These are phyloP conservation scores for Amorpha juglandis DNA, from an alignment of 2,888 invertebrate genomes.

Conservation along the genomic window DNA sequence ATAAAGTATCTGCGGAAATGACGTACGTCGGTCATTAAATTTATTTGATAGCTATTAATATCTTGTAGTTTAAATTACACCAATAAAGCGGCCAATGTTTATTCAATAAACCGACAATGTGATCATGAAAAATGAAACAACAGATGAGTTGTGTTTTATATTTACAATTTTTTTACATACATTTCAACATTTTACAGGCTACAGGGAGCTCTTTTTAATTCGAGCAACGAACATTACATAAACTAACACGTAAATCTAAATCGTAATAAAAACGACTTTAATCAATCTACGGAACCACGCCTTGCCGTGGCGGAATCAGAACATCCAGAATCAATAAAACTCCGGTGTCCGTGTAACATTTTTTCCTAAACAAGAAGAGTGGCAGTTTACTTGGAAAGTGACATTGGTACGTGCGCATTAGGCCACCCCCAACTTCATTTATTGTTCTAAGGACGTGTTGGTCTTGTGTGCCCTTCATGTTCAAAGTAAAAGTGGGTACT, in stretches of 20 bases:
- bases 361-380: conserved; percentile 63
- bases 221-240: conserved; percentile 84
- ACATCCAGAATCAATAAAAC: conserved; percentile 82
- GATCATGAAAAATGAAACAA: conserved; percentile 71
- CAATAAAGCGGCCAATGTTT: conserved; percentile 41
- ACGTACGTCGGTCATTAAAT: conserved; percentile 34
- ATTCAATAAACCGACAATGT: conserved; percentile 50
- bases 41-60: conserved; percentile 36
- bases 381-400: conserved; percentile 71
- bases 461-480: conserved; percentile 65
- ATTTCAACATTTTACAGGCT: conserved; percentile 84
- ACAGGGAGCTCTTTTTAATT: conserved; percentile 84
- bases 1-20: conserved; percentile 31
- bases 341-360: conserved; percentile 64
- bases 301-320: conserved; percentile 63
- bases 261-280: conserved; percentile 81
- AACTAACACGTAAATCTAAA: conserved; percentile 84
- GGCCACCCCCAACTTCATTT: conserved; percentile 74
- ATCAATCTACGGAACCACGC: conserved; percentile 75
- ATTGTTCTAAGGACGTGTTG: conserved; percentile 77
- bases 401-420: conserved; percentile 72
- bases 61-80: conserved; percentile 46
- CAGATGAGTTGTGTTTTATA: conserved; percentile 76
- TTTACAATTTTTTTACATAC: conserved; percentile 83
- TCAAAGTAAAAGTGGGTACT: conserved; percentile 40